phyloP scores from a whole-genome alignment of 2,113 vertebrate species.

The Lates calcarifer region DNA sequence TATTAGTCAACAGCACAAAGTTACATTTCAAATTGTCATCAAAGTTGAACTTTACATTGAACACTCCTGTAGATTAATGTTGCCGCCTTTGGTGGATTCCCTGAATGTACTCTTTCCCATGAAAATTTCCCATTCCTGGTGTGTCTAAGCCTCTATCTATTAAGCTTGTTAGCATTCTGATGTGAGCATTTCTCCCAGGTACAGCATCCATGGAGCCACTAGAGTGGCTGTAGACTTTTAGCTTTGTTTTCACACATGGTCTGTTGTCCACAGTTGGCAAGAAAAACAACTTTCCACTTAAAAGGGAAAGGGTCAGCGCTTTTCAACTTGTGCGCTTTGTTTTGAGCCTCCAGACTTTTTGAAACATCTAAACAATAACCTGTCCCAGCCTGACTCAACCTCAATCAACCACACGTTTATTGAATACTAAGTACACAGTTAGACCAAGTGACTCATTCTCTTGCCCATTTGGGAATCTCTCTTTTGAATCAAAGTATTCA shows the following conservation, averaged over 20 bases:
- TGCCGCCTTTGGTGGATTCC: too few species aligned
- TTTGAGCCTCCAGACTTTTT: constrained; percentile 27
- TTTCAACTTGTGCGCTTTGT: constrained; percentile 6
- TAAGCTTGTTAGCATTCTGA: neutral
- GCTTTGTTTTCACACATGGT: neutral
- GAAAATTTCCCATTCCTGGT: too few species aligned
- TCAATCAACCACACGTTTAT: constrained; percentile 10
- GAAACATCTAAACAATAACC: constrained; percentile 22
- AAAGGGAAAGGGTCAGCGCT: constrained; percentile 11
- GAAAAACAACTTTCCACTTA: neutral
- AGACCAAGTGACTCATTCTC: constrained; percentile 14
- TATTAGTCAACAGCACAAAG: too few species aligned
- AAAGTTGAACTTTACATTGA: too few species aligned
- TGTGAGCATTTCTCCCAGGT: neutral
- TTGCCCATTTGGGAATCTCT: constrained; percentile 13
- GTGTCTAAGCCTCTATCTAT: too few species aligned
- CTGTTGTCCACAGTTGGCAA: neutral
- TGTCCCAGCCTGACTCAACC: neutral
- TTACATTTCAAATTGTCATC: too few species aligned
- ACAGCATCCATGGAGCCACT: neutral
- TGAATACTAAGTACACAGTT: constrained; percentile 30
- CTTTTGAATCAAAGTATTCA: constrained; percentile 15
- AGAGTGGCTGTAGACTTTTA: neutral
- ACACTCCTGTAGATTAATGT: too few species aligned
- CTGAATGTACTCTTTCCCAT: too few species aligned